Evolutionary conservation across 2,888 invertebrate species (phyloP), one percentile per base, ranked within the genome.

Genomic region (Shargacucullia verbasci): DNA sequence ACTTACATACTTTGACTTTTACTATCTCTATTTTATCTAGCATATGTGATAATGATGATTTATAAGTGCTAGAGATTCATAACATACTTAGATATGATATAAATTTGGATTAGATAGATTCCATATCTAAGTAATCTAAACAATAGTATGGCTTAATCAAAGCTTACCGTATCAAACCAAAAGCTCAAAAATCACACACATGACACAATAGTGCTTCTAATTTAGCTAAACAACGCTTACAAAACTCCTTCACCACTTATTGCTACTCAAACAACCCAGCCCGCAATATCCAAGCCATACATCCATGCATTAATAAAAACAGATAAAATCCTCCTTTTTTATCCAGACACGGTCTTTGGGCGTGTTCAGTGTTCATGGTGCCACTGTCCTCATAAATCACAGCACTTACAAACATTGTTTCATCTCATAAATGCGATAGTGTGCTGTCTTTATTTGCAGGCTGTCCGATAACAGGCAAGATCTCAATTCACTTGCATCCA

Each of bases 341-440:
- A 57, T 59, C 57, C 57, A 54, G 52, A 34, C 61, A 68, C 59
- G 70, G 64, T 62, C 59, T 64, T 74, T 75, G 81, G 83, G 84
- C 81, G 78, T 82, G 82, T 63, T 47, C 46, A 56, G 78, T 82
- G 82, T 63, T 47, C 46, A 56, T 66, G 49, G 58, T 81, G 75
- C 81, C 80, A 78, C 76, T 83, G 86, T 80, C 81, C 78, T 79
- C 83, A 88, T 90, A 91, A 91, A 91, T 91, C 90, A 87, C 82
- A 69, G 78, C 79, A 82, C 81, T 82, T 82, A 80, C 84, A 82
- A 68, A 75, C 75, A 86, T 86, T 86, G 83, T 88, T 87, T 81
- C 79, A 77, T 80, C 78, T 88, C 86, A 87, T 89, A 88, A 89
- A 88, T 87, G 81, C 80, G 68, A 74, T 80, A 80, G 31, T 60